phyloP scores from a whole-genome alignment of 2,888 invertebrate species.

The Carcina quercana region DNA sequence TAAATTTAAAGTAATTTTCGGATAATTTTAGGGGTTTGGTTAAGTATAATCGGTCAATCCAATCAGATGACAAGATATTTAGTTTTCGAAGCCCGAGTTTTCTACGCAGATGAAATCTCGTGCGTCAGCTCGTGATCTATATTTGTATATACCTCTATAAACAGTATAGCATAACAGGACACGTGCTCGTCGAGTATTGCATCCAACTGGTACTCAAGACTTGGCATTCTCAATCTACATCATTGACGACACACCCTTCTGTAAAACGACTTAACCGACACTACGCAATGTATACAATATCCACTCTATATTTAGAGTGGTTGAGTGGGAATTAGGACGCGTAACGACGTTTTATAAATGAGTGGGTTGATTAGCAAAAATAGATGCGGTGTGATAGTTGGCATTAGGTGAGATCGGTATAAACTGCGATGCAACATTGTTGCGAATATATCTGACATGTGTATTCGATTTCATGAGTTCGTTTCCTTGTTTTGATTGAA shows the following conservation, averaged over 20 bases:
- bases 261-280: slow-evolving; percentile 19
- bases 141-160: too few relatives aligned
- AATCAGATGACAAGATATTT: too few relatives aligned
- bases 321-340: slow-evolving; percentile 10
- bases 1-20: too few relatives aligned
- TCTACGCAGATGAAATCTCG: too few relatives aligned
- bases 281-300: too few relatives aligned
- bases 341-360: slow-evolving; percentile 20
- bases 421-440: slow-evolving; percentile 44
- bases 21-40: too few relatives aligned
- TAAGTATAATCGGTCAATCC: too few relatives aligned
- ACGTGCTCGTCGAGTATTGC: slow-evolving; percentile 44
- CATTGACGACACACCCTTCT: too few relatives aligned
- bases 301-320: too few relatives aligned
- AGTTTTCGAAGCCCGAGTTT: too few relatives aligned
- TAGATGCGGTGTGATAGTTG: slow-evolving; percentile 42
- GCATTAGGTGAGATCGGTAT: slow-evolving; percentile 47
- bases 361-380: slow-evolving; percentile 35
- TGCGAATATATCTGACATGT: slow-evolving; percentile 41
- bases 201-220: slow-evolving; percentile 26
- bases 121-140: too few relatives aligned
- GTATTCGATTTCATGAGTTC: slow-evolving; percentile 28
- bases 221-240: slow-evolving; percentile 49
- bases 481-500: slow-evolving; percentile 52
- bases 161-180: slow-evolving; percentile 26